Base-by-base conservation (phyloP, 2,888 invertebrate genomes). In the Plagodis dolabraria region DNA sequence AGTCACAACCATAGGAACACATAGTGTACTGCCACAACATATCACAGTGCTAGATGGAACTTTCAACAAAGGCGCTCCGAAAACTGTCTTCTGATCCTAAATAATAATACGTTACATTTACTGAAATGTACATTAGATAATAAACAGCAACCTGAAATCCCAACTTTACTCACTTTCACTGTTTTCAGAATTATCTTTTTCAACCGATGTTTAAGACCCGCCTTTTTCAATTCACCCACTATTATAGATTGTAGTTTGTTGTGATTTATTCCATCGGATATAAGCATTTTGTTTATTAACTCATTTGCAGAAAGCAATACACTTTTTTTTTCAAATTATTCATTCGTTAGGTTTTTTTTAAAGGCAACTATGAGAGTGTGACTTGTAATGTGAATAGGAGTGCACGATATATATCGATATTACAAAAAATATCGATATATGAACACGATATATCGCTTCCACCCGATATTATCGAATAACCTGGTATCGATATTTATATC, bases 1-100 rank as follows among this genome's bases (percentile, higher is more conserved):
- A 70, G 95, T 94, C 0, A 97, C 94, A 75, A 97, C 94, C 68
- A 94, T 93, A 6, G 97, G 97, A 40, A 97, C 94, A 80, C 95
- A 93, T 42, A 96, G 88, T 64, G 95, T 94, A 74, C 94, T 94
- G 33, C 96, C 96, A 80, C 95, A 95, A 68, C 94, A 93, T 67
- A 96, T 91, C 63, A 95, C 92, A 79, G 89, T 90, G 71, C 89
- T 88, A 53, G 90, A 87, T 61, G 93, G 91, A 55, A 92, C 93
- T 77, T 90, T 90, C 36, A 77, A 72, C 59, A 93, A 70, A n/a
- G 92, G 89, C 1, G 93, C 92, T 63, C 93, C 93, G 71, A 93
- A 93, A 36, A 93, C 85, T 50, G 91, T 85, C 69, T 91, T 92
- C 68, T 88, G 85, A 71, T 92, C 92, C 92, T 93, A 68, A 60